A percentile compares a stretch with the other conserved stretches of the same genome.
Conservation (phyloP, 2,797 vertebrate species). For the Ficedula albicollis region DNA sequence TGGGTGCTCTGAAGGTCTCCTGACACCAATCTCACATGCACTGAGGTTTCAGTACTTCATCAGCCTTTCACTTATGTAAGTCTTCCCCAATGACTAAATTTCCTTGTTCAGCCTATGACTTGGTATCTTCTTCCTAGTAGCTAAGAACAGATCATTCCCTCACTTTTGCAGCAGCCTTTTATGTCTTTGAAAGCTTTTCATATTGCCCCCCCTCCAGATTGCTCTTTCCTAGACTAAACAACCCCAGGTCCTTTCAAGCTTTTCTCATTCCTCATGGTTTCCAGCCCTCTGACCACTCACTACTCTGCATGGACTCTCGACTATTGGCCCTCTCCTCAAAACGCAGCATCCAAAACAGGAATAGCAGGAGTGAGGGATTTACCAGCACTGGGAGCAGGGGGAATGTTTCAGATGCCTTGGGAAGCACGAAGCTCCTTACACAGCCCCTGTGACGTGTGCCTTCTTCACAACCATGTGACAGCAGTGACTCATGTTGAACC, state of each 20-base stretch:
- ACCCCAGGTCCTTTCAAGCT: not conserved
- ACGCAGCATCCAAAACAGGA: not conserved
- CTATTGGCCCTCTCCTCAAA: not conserved
- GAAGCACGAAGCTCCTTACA: not conserved
- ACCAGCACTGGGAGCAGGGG: not conserved
- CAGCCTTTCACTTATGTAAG: not conserved
- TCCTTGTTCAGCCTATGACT: not conserved
- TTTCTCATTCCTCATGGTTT: conserved; percentile 26
- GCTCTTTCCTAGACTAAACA: conserved; percentile 56
- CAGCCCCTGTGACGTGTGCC: not conserved
- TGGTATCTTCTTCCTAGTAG: not conserved
- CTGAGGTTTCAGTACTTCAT: not conserved
- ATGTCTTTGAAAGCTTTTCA: not conserved
- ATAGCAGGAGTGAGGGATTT: not conserved
- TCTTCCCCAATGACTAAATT: not conserved
- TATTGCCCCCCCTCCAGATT: not conserved
- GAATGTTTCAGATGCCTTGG: not conserved
- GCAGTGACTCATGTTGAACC: not conserved
- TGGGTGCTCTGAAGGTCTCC: not conserved
- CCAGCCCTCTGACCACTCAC: not conserved
- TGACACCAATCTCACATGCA: not conserved
- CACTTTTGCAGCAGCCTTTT: conserved; percentile 8
- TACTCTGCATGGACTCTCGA: not conserved
- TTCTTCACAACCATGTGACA: conserved; percentile 18
- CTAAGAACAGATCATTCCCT: not conserved